phyloP scores from a whole-genome alignment of 1,140 invertebrate species.

The Heliothis subflexa region DNA sequence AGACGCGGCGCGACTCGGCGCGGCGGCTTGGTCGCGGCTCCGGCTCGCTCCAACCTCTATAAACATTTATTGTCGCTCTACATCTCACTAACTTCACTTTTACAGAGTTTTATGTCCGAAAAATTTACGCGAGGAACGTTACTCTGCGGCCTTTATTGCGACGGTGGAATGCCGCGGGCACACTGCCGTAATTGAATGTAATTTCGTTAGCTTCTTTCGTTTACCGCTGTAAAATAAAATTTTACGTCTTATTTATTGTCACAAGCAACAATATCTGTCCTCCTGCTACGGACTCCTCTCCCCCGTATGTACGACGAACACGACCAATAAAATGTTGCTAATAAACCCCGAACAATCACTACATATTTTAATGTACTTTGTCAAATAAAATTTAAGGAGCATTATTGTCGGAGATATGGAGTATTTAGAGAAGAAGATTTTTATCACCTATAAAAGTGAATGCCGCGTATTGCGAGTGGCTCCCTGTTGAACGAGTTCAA shows the following conservation, averaged over 20 bases:
- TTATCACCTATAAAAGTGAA: constrained; percentile 73
- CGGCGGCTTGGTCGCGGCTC: constrained; percentile 50
- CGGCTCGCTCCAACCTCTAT: constrained; percentile 64
- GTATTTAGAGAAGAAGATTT: constrained; percentile 63
- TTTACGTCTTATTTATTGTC: constrained; percentile 84
- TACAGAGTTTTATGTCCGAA: constrained; percentile 85
- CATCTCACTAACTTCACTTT: constrained; percentile 84
- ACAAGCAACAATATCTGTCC: constrained; percentile 74
- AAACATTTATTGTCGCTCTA: constrained; percentile 83
- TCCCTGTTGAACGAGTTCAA: constrained; percentile 68
- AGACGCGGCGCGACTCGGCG: constrained; percentile 39
- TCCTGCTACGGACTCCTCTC: constrained; percentile 47
- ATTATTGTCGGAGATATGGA: constrained; percentile 51
- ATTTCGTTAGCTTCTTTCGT: constrained; percentile 84
- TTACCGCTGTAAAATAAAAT: constrained; percentile 84
- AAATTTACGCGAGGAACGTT: constrained; percentile 83
- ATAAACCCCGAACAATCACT: constrained; percentile 61
- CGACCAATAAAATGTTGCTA: constrained; percentile 64
- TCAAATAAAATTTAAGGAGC: constrained; percentile 47
- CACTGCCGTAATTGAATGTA: constrained; percentile 83
- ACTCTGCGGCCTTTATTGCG: constrained; percentile 80
- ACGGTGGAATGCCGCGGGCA: constrained; percentile 76
- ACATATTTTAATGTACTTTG: constrained; percentile 58
- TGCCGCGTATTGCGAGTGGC: constrained; percentile 56
- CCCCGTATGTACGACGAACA: constrained; percentile 57